Percentiles rank a stretch among this genome's conserved stretches.
These are phyloP conservation scores for Tapirus terrestris DNA, from an alignment of 2,113 vertebrate genomes.

Conservation along the genomic window DNA sequence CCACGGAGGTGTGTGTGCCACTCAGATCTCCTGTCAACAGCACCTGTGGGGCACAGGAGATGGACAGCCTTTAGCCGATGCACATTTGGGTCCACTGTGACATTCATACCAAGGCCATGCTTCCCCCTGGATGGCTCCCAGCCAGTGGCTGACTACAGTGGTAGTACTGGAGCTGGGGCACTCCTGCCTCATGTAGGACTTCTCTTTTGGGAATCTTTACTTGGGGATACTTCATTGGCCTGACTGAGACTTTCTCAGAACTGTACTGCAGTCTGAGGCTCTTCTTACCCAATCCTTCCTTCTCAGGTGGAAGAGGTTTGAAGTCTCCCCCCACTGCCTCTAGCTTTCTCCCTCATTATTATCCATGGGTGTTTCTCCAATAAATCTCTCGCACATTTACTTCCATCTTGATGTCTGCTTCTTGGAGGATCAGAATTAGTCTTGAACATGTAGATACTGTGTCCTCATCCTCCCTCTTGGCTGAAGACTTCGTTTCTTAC, in stretches of 20 bases:
- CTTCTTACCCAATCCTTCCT: not conserved
- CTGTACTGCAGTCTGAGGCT: not conserved
- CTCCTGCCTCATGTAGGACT: not conserved
- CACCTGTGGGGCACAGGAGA: not conserved
- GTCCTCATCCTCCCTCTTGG: not conserved
- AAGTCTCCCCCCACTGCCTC: not conserved
- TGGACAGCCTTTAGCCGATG: not conserved
- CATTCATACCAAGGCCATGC: not conserved
- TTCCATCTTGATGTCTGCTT: not conserved
- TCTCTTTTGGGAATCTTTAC: not conserved
- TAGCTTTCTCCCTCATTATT: not conserved
- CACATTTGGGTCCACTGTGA: not conserved
- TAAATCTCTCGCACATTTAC: not conserved
- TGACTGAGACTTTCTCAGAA: not conserved
- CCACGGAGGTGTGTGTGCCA: not conserved
- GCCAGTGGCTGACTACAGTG: not conserved
- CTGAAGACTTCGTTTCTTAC: not conserved
- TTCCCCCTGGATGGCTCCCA: not conserved
- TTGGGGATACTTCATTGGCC: not conserved
- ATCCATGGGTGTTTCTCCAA: not conserved
- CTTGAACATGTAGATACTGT: not conserved
- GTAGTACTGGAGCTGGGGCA: not conserved
- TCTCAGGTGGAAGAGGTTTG: not conserved
- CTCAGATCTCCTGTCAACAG: not conserved
- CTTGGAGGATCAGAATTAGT: not conserved